A percentile compares a stretch with the other conserved stretches of the same genome.
These are phyloP conservation scores for Drosophila merina DNA, from an alignment of 2,888 invertebrate genomes.

Conservation along the genomic window DNA sequence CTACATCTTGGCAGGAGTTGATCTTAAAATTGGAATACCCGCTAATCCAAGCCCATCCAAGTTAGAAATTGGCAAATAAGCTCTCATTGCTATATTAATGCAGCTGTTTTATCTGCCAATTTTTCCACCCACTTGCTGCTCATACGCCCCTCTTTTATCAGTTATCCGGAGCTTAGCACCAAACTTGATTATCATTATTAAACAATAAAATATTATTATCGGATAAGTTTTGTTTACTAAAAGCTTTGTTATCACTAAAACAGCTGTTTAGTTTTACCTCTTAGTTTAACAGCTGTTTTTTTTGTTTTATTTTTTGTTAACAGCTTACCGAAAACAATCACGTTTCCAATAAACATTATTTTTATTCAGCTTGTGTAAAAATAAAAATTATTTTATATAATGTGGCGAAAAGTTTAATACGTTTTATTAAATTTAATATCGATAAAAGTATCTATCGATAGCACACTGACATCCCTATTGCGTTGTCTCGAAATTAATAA, in stretches of 20 bases:
- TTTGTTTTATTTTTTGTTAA: background rate
- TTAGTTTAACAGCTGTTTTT: slow-evolving; percentile 7
- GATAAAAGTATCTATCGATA: slow-evolving; percentile 19
- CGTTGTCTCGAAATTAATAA: slow-evolving; percentile 27
- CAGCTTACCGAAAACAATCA: background rate
- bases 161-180: no score
- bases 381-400: background rate
- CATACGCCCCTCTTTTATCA: no score
- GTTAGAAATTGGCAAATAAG: no score
- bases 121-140: no score
- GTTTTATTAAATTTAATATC: slow-evolving; percentile 2
- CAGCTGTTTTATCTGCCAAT: no score
- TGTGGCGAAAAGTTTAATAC: no score
- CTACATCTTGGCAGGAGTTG: background rate
- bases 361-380: background rate
- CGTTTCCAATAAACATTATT: background rate
- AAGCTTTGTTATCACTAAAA: background rate
- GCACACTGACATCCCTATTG: slow-evolving; percentile 21
- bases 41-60: no score
- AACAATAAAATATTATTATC: background rate
- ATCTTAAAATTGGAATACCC: background rate
- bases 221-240: slow-evolving; percentile 8
- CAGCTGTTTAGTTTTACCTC: slow-evolving; percentile 3
- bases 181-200: background rate
- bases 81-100: no score